phyloP scores from a whole-genome alignment of 2,888 invertebrate genomes.

The Salpingus planirostris region DNA sequence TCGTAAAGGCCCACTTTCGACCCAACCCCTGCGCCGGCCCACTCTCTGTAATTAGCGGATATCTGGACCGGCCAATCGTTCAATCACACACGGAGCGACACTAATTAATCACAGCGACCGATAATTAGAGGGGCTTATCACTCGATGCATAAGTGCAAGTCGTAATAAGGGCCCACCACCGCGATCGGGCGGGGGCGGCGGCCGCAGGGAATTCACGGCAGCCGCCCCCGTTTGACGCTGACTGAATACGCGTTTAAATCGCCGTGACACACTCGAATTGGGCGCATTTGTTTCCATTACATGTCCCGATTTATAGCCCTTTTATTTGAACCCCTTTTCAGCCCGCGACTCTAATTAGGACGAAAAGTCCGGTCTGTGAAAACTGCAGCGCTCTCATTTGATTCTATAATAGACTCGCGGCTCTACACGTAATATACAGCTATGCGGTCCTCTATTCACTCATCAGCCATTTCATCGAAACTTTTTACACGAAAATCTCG shows the following conservation, averaged over 20 bases:
- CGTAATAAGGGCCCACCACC: slow-evolving; percentile 1
- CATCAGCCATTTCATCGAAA: too few relatives aligned
- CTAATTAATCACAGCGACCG: slow-evolving; percentile 14
- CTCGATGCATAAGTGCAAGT: slow-evolving; percentile 4
- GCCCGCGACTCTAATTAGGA: too few relatives aligned
- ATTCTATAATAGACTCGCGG: too few relatives aligned
- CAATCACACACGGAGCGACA: slow-evolving; percentile 13
- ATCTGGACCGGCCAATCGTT: slow-evolving; percentile 8
- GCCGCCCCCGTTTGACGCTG: slow-evolving; percentile 14
- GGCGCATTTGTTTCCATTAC: slow-evolving; percentile 29
- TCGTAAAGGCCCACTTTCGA: too few relatives aligned
- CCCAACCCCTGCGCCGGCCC: neutral
- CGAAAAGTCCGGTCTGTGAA: too few relatives aligned
- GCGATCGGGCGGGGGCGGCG: slow-evolving; percentile 1
- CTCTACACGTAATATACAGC: too few relatives aligned
- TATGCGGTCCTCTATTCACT: too few relatives aligned
- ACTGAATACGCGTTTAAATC: slow-evolving; percentile 23
- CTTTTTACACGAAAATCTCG: too few relatives aligned
- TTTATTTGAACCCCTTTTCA: slow-evolving; percentile 18
- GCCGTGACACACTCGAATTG: slow-evolving; percentile 24
- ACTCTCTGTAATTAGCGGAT: slow-evolving; percentile 12
- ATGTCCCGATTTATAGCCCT: slow-evolving; percentile 23
- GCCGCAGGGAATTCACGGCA: slow-evolving; percentile 1
- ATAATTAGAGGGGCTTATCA: slow-evolving; percentile 13
- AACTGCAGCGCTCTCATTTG: too few relatives aligned